Percentiles rank a stretch among this genome's conserved stretches.
Evolutionary conservation across 2,888 invertebrate species (phyloP).

Genomic region (Tholera decimalis): DNA sequence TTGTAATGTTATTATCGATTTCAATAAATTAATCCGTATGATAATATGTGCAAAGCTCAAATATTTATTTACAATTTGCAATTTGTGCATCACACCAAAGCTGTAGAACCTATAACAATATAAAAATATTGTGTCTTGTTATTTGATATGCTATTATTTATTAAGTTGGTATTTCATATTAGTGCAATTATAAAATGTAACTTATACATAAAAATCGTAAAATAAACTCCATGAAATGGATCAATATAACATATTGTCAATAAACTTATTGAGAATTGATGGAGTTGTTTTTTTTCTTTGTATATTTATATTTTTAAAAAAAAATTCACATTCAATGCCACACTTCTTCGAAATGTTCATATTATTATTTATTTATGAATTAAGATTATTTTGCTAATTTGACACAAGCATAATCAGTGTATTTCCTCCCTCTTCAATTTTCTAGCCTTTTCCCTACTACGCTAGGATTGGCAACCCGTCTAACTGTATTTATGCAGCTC

Average conservation of each 20-base stretch:
- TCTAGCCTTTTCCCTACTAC: neutral
- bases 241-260: slow-evolving; percentile 45
- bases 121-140: slow-evolving; percentile 26
- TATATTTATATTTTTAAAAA: neutral
- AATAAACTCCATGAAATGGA: slow-evolving; percentile 58
- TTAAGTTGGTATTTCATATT: slow-evolving; percentile 42
- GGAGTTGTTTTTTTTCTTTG: slow-evolving; percentile 29
- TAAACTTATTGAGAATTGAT: slow-evolving; percentile 50
- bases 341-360: no score
- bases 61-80: slow-evolving; percentile 26
- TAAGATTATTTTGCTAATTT: neutral
- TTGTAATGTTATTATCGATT: slow-evolving; percentile 27
- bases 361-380: neutral
- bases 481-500: no score
- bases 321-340: no score
- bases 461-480: no score
- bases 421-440: no score
- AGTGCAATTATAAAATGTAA: slow-evolving; percentile 48
- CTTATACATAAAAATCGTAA: slow-evolving; percentile 33
- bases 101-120: slow-evolving; percentile 18
- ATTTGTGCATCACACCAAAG: slow-evolving; percentile 56
- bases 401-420: neutral
- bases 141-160: slow-evolving; percentile 48
- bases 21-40: slow-evolving; percentile 42
- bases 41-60: slow-evolving; percentile 45